phyloP scores from a whole-genome alignment of 2,888 invertebrate species.

The Onchidella celtica region DNA sequence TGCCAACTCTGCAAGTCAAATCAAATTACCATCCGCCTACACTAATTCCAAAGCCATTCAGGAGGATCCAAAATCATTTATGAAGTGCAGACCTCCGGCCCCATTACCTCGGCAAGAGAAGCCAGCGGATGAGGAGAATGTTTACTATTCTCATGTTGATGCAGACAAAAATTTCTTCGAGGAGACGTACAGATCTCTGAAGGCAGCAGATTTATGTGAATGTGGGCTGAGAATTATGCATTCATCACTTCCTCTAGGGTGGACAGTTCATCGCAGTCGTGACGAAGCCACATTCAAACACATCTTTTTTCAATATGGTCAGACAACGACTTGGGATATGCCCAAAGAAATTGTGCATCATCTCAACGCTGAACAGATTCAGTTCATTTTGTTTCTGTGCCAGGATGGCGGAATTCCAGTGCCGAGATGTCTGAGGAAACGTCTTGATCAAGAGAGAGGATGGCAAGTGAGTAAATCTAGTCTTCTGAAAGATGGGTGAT shows the following conservation, averaged over 20 bases:
- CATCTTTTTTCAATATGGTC: slow-evolving; percentile 66
- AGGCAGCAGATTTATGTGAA: slow-evolving; percentile 65
- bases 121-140: slow-evolving; percentile 45
- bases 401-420: slow-evolving; percentile 23
- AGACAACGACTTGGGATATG: slow-evolving; percentile 65
- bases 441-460: not conserved
- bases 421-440: slow-evolving; percentile 16
- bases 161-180: slow-evolving; percentile 53
- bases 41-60: not conserved
- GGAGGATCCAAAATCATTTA: not conserved
- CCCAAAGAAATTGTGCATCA: slow-evolving; percentile 60
- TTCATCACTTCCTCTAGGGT: slow-evolving; percentile 63
- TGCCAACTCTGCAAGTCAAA: too few relatives aligned
- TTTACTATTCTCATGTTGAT: slow-evolving; percentile 62
- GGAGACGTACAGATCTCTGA: slow-evolving; percentile 61
- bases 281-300: slow-evolving; percentile 58
- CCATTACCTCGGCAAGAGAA: slow-evolving; percentile 54
- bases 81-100: slow-evolving; percentile 43
- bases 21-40: not conserved
- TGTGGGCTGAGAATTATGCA: slow-evolving; percentile 66
- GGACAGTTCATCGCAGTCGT: slow-evolving; percentile 69
- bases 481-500: too few relatives aligned
- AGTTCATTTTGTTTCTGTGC: slow-evolving; percentile 45
- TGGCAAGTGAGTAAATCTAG: not conserved
- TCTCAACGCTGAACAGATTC: slow-evolving; percentile 56